Evolutionary conservation across 2,113 vertebrate species (phyloP).

Genomic region (Elgaria multicarinata): DNA sequence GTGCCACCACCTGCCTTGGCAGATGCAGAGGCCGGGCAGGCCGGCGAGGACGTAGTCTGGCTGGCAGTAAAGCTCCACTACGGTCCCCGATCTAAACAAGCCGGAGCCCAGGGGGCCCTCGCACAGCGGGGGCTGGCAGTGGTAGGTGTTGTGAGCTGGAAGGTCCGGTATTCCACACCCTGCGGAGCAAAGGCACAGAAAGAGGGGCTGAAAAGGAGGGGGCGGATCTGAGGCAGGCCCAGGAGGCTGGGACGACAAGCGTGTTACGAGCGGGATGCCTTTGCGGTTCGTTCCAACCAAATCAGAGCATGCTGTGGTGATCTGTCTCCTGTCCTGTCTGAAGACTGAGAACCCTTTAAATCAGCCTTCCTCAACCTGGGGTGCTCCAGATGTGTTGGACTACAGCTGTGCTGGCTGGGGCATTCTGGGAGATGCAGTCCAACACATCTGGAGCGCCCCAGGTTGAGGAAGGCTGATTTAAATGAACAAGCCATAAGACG

Average conservation of each 20-base stretch:
- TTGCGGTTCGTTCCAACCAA: neutral
- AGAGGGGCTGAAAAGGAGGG: neutral
- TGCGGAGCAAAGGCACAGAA: neutral
- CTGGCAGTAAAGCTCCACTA: conserved; percentile 77
- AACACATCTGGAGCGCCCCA: too few relatives aligned
- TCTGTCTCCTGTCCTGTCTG: neutral
- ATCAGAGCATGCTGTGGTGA: neutral
- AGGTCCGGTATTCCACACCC: conserved; percentile 76
- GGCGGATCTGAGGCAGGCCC: neutral
- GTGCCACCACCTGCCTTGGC: conserved; percentile 67
- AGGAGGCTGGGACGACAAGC: too few relatives aligned
- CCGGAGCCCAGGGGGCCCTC: too few relatives aligned
- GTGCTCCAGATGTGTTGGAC: too few relatives aligned
- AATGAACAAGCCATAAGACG: neutral
- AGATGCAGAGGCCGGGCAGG: conserved; percentile 45
- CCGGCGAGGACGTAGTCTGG: conserved; percentile 62
- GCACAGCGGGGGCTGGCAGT: conserved; percentile 68
- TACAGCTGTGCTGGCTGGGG: too few relatives aligned
- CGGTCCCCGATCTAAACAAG: neutral
- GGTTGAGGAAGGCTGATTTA: too few relatives aligned
- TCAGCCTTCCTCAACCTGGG: too few relatives aligned
- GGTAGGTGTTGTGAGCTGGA: conserved; percentile 76
- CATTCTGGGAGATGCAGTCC: too few relatives aligned
- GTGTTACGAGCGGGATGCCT: too few relatives aligned
- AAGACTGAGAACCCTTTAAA: too few relatives aligned